A percentile compares a stretch with the other conserved stretches of the same genome.
These are phyloP conservation scores for Ecdyonurus torrentis DNA, from an alignment of 2,888 invertebrate species.

Conservation along the genomic window DNA sequence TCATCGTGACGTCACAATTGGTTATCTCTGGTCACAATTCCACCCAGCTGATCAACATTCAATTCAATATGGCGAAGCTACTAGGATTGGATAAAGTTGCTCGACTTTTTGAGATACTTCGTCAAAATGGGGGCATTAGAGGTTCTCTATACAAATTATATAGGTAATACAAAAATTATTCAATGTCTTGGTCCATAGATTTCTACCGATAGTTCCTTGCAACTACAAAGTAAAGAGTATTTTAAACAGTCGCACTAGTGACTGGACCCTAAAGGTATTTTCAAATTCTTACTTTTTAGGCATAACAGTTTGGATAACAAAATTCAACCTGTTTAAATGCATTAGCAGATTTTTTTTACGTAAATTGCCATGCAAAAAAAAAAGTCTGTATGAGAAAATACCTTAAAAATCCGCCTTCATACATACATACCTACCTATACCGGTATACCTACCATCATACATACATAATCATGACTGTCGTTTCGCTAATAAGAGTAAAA, in stretches of 20 bases:
- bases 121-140: constrained; percentile 54
- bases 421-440: no score
- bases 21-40: constrained; percentile 19
- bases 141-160: constrained; percentile 49
- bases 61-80: constrained; percentile 37
- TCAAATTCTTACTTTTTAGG: constrained; percentile 3
- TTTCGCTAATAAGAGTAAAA: no score
- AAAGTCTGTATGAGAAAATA: no score
- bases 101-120: constrained; percentile 45
- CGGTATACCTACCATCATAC: no score
- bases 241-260: constrained; percentile 1
- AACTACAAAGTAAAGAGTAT: no score
- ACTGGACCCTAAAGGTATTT: constrained; percentile 10
- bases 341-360: no score
- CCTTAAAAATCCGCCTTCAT: no score
- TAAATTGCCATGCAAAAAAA: no score
- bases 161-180: constrained; percentile 35
- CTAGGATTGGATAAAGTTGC: constrained; percentile 55
- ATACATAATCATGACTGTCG: no score
- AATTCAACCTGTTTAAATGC: no score
- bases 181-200: constrained; percentile 7
- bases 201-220: no score
- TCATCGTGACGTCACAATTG: background rate
- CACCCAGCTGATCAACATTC: constrained; percentile 3
- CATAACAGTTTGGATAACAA: constrained; percentile 9